Evolutionary conservation across 1,140 invertebrate genomes (phyloP).

Genomic region (Listronotus oregonensis): DNA sequence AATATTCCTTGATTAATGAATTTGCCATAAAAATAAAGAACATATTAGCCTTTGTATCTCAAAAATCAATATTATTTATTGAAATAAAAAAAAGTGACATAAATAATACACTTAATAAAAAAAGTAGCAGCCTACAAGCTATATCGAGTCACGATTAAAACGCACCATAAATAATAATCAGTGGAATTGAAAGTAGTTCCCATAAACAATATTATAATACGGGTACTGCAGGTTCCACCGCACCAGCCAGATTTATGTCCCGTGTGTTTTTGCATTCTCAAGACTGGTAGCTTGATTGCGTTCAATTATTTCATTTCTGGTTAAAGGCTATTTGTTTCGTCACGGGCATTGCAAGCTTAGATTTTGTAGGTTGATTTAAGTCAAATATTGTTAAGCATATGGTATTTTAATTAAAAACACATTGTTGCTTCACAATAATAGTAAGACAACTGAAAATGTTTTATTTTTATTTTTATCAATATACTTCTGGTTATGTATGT

Average conservation of each 20-base stretch:
- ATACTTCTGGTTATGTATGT: too few relatives aligned
- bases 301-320: constrained; percentile 20
- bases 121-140: constrained; percentile 19
- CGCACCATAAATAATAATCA: constrained; percentile 38
- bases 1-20: too few relatives aligned
- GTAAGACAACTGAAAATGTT: too few relatives aligned
- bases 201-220: constrained; percentile 37
- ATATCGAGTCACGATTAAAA: constrained; percentile 33
- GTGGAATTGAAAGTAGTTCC: constrained; percentile 35
- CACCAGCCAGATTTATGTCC: constrained; percentile 34
- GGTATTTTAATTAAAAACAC: too few relatives aligned
- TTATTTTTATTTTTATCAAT: too few relatives aligned
- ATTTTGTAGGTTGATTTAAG: not conserved
- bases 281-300: constrained; percentile 36
- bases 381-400: not conserved
- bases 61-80: not conserved
- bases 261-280: constrained; percentile 22
- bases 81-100: constrained; percentile 3
- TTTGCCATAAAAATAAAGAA: too few relatives aligned
- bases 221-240: constrained; percentile 25
- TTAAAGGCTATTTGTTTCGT: constrained; percentile 13
- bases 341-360: not conserved
- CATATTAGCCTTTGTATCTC: too few relatives aligned
- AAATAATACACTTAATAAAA: constrained; percentile 24
- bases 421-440: too few relatives aligned